Conservation (phyloP, 37 sponge, comb jelly and placozoan species). For the Oscarella lobularis region DNA sequence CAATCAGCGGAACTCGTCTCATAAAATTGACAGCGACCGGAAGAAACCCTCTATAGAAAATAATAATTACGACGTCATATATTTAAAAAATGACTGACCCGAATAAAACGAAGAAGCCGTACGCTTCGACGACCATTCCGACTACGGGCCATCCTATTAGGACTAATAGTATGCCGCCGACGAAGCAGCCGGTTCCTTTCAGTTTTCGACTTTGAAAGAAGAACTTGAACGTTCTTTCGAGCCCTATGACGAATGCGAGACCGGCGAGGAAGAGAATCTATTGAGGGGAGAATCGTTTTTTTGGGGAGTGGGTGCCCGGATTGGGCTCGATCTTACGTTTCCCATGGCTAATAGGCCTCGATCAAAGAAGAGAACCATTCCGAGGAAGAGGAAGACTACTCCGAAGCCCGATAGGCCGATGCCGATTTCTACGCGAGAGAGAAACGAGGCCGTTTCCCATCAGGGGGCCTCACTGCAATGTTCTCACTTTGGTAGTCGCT, state of each 20-base stretch:
- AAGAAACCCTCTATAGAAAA: constrained; percentile 55
- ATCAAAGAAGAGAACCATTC: constrained; percentile 83
- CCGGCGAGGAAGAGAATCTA: constrained; percentile 90
- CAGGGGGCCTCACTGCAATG: not conserved
- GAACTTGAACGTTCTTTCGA: constrained; percentile 75
- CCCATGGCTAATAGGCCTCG: constrained; percentile 89
- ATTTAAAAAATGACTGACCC: constrained; percentile 34
- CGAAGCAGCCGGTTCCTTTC: constrained; percentile 79
- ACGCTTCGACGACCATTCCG: constrained; percentile 85
- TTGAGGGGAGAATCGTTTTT: not conserved
- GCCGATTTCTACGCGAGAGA: constrained; percentile 61
- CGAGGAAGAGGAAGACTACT: constrained; percentile 64
- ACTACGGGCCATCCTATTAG: constrained; percentile 88
- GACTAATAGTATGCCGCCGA: constrained; percentile 77
- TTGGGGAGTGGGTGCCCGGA: not conserved
- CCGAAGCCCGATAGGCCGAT: constrained; percentile 80
- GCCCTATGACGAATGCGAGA: constrained; percentile 76
- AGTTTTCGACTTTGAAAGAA: constrained; percentile 86
- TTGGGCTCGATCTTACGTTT: constrained; percentile 47
- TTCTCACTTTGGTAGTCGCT: not conserved
- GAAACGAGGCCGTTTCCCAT: not conserved
- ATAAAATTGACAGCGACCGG: constrained; percentile 72
- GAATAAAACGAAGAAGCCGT: constrained; percentile 85
- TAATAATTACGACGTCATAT: constrained; percentile 2
- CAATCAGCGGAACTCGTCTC: constrained; percentile 75